Percentiles rank a stretch among this genome's conserved stretches.
phyloP scores from a whole-genome alignment of 2,113 vertebrate species.

The Prinia subflava region DNA sequence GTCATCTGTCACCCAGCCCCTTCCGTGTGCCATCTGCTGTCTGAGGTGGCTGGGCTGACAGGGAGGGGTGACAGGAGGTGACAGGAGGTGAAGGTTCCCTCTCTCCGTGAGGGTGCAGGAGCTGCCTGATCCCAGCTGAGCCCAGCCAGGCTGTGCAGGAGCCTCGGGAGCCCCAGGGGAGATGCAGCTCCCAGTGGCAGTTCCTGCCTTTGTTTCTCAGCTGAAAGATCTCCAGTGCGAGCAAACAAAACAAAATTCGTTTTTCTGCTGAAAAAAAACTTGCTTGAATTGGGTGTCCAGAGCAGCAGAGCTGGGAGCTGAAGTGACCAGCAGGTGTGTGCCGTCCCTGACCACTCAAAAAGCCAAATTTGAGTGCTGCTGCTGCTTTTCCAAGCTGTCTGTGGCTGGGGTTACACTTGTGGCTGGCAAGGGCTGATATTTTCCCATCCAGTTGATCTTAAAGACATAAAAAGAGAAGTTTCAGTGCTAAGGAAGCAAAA shows the following conservation, averaged over 20 bases:
- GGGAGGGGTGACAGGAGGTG: neutral
- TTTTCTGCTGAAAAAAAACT: neutral
- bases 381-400: neutral
- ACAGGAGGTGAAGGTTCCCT: neutral
- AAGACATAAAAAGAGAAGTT: neutral
- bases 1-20: neutral
- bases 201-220: conserved; percentile 8
- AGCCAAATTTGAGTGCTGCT: neutral
- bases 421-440: neutral
- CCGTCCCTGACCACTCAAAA: neutral
- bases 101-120: neutral
- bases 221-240: neutral
- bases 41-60: neutral
- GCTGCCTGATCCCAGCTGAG: neutral
- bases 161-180: neutral
- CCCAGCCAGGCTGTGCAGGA: neutral
- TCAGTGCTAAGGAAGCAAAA: neutral
- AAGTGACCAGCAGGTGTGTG: neutral
- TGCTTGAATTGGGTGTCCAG: neutral
- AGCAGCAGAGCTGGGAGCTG: neutral
- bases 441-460: neutral
- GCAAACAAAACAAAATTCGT: neutral
- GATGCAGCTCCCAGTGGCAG: neutral
- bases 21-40: neutral
- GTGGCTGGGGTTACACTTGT: neutral